A percentile compares a stretch with the other conserved stretches of the same genome.
Evolutionary conservation across 2,113 vertebrate genomes (phyloP).

Genomic region (Sphyrna mokarran): DNA sequence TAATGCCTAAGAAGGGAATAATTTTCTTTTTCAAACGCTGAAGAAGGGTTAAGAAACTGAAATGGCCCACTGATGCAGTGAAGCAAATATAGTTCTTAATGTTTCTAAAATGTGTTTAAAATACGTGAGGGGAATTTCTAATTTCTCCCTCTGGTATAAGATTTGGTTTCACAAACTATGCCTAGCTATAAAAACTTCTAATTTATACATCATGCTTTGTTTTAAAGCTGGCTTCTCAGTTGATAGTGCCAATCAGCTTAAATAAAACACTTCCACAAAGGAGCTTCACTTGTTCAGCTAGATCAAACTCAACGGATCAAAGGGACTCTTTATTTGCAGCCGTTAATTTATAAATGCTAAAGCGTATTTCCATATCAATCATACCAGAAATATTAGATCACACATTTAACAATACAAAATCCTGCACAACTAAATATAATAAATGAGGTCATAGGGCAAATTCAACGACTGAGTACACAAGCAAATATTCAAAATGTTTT

Average conservation of each 20-base stretch:
- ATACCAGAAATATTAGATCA: slow-evolving; percentile 15
- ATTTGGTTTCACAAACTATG: background rate
- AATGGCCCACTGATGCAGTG: background rate
- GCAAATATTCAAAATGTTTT: slow-evolving; percentile 9
- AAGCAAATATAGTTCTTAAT: background rate
- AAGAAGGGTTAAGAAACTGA: background rate
- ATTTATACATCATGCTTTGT: background rate
- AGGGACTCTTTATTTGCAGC: background rate
- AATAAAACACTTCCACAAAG: background rate
- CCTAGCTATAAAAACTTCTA: background rate
- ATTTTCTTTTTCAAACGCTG: background rate
- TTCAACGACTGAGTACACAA: slow-evolving; percentile 8
- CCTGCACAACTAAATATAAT: background rate
- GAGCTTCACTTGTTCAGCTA: background rate
- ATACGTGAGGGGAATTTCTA: background rate
- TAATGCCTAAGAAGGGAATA: background rate
- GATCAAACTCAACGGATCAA: background rate
- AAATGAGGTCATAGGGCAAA: background rate
- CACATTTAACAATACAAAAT: background rate
- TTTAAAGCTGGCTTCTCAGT: background rate
- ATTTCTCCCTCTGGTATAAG: background rate
- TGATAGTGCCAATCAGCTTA: background rate
- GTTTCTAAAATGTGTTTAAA: background rate
- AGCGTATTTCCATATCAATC: background rate
- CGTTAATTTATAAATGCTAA: background rate